Evolutionary conservation across 2,797 vertebrate genomes (phyloP), one percentile per base, ranked within the genome.

Genomic region (Siniperca undulata): DNA sequence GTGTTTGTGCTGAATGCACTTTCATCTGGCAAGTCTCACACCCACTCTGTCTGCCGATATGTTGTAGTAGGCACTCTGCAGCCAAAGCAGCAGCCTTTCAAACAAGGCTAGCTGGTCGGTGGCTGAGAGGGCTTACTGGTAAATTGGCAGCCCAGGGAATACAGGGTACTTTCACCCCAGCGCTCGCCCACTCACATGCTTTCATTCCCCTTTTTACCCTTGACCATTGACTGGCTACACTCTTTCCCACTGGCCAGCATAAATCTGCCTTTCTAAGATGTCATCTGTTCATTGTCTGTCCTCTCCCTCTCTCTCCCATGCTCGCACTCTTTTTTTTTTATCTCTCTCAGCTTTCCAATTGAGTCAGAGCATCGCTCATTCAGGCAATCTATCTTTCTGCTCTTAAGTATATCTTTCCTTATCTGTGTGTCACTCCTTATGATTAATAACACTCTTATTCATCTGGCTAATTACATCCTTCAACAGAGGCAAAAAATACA

Each of bases 71-170:
- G 84, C 91, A 80, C 90, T 92, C 90, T 92, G 83, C 89, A 94
- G 92, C 93, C 90, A 88, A 84, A 82, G 88, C 88, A 77, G 83
- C 85, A 88, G 91, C 84, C 90, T 94, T 93, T 94, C 92, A 93
- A 93, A 93, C 82, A 74, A 80, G 82, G 50, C 93, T 80, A 84
- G 84, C 83, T 91, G 86, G 84, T 89, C 19, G 85, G 84, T 82
- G 86, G 90, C 88, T 89, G 89, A 91, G 87, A 92, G 91, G 90
- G 90, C 89, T 94, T 92, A 82, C 90, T 92, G 93, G 81, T 94
- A 95, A 95, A 96, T 95, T 96, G 93, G 93, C 90, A 94, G 95
- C 91, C 89, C 75, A 86, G 93, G 93, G 95, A 95, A 95, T 95
- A 93, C 90, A 86, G 92, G 88, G 89, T 87, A 92, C 92, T 94